phyloP scores from a whole-genome alignment of 2,888 invertebrate genomes.

The Stegana nigrithorax region DNA sequence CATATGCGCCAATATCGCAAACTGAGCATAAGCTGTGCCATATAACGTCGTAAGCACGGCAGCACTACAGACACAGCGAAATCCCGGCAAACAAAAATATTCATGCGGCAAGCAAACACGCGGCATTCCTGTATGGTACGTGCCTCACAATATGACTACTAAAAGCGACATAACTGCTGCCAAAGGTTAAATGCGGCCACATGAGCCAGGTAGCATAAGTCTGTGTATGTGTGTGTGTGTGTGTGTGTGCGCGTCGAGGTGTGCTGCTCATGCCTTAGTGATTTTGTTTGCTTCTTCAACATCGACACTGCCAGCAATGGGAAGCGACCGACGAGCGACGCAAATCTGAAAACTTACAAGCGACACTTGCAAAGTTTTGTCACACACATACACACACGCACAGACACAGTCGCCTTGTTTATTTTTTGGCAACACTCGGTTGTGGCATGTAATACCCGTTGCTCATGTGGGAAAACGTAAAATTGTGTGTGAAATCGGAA shows the following conservation, averaged over 20 bases:
- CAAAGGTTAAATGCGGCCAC: slow-evolving; percentile 12
- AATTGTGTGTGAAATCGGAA: slow-evolving; percentile 55
- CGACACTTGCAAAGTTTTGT: slow-evolving; percentile 36
- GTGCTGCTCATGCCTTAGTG: not conserved
- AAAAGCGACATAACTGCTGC: slow-evolving; percentile 12
- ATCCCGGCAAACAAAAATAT: not conserved
- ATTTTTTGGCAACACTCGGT: not conserved
- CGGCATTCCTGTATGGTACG: not conserved
- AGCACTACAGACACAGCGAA: not conserved
- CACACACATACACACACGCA: not conserved
- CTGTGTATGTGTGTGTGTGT: not conserved
- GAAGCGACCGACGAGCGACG: not conserved
- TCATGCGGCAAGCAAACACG: not conserved
- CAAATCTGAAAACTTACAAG: slow-evolving; percentile 47
- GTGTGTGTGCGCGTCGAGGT: not conserved
- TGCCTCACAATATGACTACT: slow-evolving; percentile 16
- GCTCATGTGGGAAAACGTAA: slow-evolving; percentile 34
- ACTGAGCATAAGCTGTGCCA: too few relatives aligned
- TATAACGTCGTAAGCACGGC: not conserved
- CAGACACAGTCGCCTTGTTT: not conserved
- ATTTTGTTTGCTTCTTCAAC: not conserved
- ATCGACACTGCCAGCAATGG: not conserved
- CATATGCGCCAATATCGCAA: too few relatives aligned
- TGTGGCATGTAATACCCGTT: not conserved
- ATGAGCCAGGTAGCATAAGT: not conserved